Conservation (phyloP, 2,113 vertebrate species). For the Psammodynastes pulverulentus region DNA sequence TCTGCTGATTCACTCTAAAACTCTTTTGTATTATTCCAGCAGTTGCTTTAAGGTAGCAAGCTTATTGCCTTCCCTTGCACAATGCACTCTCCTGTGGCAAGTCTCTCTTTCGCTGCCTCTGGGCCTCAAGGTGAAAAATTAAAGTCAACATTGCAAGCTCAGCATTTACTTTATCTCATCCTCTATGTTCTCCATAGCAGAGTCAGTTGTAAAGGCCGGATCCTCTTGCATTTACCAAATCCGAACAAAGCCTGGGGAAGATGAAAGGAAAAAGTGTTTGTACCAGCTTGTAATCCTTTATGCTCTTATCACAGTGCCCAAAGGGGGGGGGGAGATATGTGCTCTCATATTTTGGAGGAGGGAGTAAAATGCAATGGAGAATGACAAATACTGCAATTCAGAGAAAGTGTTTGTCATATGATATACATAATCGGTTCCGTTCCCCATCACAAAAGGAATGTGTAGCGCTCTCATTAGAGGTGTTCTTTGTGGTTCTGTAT, state of each 20-base stretch:
- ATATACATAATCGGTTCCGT: neutral
- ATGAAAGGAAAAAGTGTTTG: conserved; percentile 10
- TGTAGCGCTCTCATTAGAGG: neutral
- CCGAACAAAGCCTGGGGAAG: conserved; percentile 11
- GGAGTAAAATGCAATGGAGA: neutral
- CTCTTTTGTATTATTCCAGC: neutral
- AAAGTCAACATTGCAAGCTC: conserved; percentile 3
- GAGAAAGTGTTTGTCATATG: conserved; percentile 13
- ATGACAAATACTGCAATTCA: conserved; percentile 19
- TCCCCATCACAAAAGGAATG: neutral
- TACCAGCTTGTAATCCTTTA: neutral
- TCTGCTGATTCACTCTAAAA: conserved; percentile 26
- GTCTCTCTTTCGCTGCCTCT: neutral
- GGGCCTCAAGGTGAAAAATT: neutral
- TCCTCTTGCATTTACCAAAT: neutral
- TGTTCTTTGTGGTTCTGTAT: neutral
- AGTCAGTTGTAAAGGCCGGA: neutral
- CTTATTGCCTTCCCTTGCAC: conserved; percentile 12
- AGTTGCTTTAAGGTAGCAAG: neutral
- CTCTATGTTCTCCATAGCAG: conserved; percentile 34
- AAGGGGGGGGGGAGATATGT: neutral
- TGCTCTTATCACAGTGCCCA: conserved; percentile 23
- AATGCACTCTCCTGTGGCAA: neutral
- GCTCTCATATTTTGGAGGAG: neutral
- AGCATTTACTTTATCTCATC: conserved; percentile 19